These are phyloP conservation scores for Cheilosia vulpina DNA, from an alignment of 2,888 invertebrate species.

Conservation along the genomic window DNA sequence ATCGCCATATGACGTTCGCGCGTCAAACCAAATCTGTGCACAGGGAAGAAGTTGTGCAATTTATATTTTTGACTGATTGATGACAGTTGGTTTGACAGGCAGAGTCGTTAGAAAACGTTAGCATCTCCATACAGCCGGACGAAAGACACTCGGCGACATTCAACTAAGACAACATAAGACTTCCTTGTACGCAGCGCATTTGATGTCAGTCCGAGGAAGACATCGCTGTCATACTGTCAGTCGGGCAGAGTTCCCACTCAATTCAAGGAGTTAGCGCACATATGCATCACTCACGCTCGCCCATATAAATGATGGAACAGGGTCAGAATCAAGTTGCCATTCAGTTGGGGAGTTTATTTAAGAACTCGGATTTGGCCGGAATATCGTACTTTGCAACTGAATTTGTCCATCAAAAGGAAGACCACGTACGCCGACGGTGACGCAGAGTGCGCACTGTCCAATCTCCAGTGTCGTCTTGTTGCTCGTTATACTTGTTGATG, in stretches of 20 bases:
- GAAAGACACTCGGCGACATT: constrained; percentile 35
- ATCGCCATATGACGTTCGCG: constrained; percentile 47
- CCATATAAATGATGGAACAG: constrained; percentile 39
- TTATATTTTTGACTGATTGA: constrained; percentile 67
- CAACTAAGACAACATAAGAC: constrained; percentile 49
- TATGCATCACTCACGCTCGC: constrained; percentile 41
- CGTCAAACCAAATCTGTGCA: constrained; percentile 44
- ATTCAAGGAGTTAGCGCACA: constrained; percentile 51
- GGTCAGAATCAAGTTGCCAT: constrained; percentile 63
- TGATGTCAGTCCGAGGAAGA: constrained; percentile 58
- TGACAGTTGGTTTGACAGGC: constrained; percentile 70
- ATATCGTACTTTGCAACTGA: constrained; percentile 1
- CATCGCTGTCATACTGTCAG: constrained; percentile 56
- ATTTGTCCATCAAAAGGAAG: constrained; percentile 40
- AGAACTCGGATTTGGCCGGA: constrained; percentile 38
- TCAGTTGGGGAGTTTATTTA: constrained; percentile 19
- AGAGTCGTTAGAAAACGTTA: constrained; percentile 32
- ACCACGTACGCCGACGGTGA: constrained; percentile 21
- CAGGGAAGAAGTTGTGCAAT: constrained; percentile 31
- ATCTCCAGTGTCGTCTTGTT: constrained; percentile 3
- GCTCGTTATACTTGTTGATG: constrained; percentile 48
- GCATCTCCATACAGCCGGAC: constrained; percentile 24
- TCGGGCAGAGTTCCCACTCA: constrained; percentile 58
- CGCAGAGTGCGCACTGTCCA: constrained; percentile 14
- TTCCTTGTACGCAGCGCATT: constrained; percentile 64